Conservation (phyloP, 2,797 vertebrate genomes). For the Rhinichthys osculus region DNA sequence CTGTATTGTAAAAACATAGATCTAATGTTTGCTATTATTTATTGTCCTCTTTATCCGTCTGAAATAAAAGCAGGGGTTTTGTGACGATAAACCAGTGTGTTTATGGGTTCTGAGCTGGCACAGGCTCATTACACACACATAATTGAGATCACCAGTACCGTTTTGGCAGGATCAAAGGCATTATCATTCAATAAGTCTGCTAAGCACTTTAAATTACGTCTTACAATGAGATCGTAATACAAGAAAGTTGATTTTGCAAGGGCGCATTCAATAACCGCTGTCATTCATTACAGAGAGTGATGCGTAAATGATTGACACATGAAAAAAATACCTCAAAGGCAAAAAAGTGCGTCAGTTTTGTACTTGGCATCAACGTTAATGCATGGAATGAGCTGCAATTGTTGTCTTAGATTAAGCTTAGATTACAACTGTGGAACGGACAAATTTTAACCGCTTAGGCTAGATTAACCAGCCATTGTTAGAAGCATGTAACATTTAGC, state of each 20-base stretch:
- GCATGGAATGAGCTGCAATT: neutral
- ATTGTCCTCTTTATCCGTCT: neutral
- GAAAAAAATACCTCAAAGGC: conserved; percentile 15
- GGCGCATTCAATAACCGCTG: conserved; percentile 8
- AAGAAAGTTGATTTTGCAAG: neutral
- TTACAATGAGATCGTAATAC: conserved; percentile 7
- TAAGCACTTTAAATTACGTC: conserved; percentile 13
- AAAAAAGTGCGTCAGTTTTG: conserved; percentile 21
- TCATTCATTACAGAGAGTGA: conserved; percentile 1
- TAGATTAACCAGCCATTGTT: neutral
- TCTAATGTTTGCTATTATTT: conserved; percentile 18
- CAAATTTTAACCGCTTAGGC: neutral
- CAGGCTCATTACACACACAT: neutral
- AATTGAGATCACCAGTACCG: conserved; percentile 10
- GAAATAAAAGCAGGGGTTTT: conserved; percentile 25
- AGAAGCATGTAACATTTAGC: neutral
- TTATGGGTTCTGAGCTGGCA: neutral
- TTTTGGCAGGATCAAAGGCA: conserved; percentile 14
- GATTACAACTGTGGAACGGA: neutral
- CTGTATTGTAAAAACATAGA: conserved; percentile 6
- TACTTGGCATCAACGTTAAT: conserved; percentile 1
- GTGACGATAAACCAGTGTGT: neutral
- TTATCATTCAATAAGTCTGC: neutral
- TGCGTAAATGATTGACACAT: conserved; percentile 21
- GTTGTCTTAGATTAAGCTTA: neutral